Conservation (phyloP, 2,113 vertebrate genomes). For the Muntiacus muntjak region DNA sequence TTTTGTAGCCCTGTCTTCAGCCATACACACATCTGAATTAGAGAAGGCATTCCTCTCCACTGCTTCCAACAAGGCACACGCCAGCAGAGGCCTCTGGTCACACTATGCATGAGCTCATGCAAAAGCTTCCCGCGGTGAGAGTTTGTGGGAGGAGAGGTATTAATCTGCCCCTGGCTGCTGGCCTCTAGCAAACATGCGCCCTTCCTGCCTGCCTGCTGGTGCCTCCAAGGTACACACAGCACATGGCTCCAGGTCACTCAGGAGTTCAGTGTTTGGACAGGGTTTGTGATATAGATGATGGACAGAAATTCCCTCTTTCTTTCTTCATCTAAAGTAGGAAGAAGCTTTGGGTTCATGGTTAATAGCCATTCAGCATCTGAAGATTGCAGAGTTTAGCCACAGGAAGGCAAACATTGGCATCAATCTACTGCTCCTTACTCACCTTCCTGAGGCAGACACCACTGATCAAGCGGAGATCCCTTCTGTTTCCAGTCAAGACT, state of each 20-base stretch:
- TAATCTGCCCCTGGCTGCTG: too few species aligned
- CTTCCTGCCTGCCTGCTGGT: neutral
- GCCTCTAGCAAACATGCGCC: neutral
- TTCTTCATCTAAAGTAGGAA: neutral
- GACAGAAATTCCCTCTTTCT: neutral
- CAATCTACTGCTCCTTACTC: rapidly evolving
- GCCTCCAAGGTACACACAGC: neutral
- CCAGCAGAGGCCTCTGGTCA: neutral
- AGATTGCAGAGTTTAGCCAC: neutral
- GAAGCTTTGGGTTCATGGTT: neutral
- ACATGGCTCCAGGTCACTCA: neutral
- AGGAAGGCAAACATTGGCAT: rapidly evolving
- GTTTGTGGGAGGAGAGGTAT: neutral
- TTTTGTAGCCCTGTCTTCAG: neutral
- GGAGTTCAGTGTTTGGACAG: neutral
- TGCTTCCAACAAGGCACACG: neutral
- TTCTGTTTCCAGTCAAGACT: neutral
- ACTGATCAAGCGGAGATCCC: neutral
- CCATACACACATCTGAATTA: neutral
- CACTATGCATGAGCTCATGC: neutral
- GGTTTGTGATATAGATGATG: neutral
- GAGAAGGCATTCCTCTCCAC: neutral
- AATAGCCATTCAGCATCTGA: neutral
- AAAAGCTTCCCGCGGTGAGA: neutral
- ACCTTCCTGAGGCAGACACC: neutral